These are phyloP conservation scores for Bettongia penicillata DNA, from an alignment of 2,113 vertebrate genomes.

Conservation along the genomic window DNA sequence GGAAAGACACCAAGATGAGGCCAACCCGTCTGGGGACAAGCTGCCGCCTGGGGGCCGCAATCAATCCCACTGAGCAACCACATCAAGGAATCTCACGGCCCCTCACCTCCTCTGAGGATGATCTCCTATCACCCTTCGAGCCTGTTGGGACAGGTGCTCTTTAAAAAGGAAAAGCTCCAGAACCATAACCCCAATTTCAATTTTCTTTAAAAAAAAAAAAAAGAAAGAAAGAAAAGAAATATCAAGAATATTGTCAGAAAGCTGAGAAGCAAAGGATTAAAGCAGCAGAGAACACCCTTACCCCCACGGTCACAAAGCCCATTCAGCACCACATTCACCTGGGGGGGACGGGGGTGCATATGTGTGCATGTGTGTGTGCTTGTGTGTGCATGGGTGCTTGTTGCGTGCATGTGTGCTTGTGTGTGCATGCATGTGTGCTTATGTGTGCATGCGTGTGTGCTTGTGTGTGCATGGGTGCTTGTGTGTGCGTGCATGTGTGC, in stretches of 20 bases:
- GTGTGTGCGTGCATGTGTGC: no score
- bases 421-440: no score
- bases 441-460: no score
- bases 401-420: no score
- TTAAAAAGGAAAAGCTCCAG: background rate
- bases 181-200: background rate
- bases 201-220: no score
- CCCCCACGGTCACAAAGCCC: background rate
- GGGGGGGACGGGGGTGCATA: no score
- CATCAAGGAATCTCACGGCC: background rate
- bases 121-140: background rate
- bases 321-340: background rate
- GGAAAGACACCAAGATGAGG: background rate
- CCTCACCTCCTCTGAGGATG: background rate
- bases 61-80: background rate
- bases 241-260: background rate
- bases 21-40: background rate
- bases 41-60: background rate
- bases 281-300: background rate
- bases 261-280: background rate
- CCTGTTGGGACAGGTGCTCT: background rate
- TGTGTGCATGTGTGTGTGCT: no score
- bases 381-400: no score
- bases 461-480: no score
- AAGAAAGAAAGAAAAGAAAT: no score